Base-by-base conservation (phyloP, 2,888 invertebrate species). In the Ceriagrion tenellum region DNA sequence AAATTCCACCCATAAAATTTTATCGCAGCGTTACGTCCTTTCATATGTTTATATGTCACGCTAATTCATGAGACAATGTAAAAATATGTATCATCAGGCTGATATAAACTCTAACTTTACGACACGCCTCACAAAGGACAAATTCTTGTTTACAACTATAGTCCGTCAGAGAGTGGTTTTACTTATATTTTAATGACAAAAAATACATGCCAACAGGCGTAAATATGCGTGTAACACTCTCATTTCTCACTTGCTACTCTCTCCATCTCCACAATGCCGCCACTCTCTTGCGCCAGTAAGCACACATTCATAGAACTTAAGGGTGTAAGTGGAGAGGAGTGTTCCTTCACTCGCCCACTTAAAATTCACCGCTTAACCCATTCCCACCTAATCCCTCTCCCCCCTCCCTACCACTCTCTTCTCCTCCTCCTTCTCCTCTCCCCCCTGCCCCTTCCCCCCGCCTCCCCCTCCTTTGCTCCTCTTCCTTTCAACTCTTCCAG, bases 291-390 rank as follows among this genome's bases (percentile, higher is more conserved):
- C 35, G 30, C 26, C 16, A 26, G n/a, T 12, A 4, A n/a, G 16
- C 35, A 81, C 81, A 35, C 81, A 35, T 26, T 35, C 81, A 35
- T n/a, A 81, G 30, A 35, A 35, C 13, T n/a, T n/a, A 13, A 16
- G 35, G 81, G 23, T 35, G 59, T 20, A 16, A 59, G 20, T 6
- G 3, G 59, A 12, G 56, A 56, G 59, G 16, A 1, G 59, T 20
- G 59, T 59, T 59, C 12, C 20, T 47, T 47, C 47, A 47, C 69
- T 69, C 1, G 69, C 69, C 35, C 81, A 35, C 81, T 81, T 81
- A 35, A 81, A 81, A 81, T 81, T 81, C 81, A 81, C 81, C 81
- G 81, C 81, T 81, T 81, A 81, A 81, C 81, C 81, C 81, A 81
- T 81, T 81, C 35, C 81, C 81, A 81, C 81, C 35, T 81, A 81